Conservation (phyloP, 2,888 invertebrate genomes). For the Drosophila multiciliata region DNA sequence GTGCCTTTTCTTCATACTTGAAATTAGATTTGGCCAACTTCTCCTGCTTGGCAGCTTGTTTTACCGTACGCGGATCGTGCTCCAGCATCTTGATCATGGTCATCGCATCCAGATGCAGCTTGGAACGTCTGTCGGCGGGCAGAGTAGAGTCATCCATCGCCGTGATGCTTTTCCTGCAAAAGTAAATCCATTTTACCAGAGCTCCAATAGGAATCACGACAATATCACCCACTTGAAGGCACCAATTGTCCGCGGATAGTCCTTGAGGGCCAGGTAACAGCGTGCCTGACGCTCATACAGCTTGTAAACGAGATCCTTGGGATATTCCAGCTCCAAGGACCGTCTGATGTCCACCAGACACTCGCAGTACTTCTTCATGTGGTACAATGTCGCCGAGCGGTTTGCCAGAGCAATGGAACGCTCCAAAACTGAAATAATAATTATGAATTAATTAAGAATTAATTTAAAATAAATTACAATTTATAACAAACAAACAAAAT, state of each 20-base stretch:
- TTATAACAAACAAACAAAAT: too few relatives aligned
- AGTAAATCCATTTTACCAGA: background rate
- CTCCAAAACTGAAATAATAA: constrained; percentile 86
- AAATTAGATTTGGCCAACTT: constrained; percentile 46
- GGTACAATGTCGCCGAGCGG: constrained; percentile 92
- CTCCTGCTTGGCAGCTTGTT: constrained; percentile 70
- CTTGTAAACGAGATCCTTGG: constrained; percentile 90
- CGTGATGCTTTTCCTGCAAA: constrained; percentile 87
- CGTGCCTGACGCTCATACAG: constrained; percentile 90
- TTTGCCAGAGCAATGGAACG: constrained; percentile 91
- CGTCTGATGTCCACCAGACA: constrained; percentile 90
- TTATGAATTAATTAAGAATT: too few relatives aligned
- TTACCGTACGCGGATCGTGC: constrained; percentile 86
- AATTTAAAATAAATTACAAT: too few relatives aligned
- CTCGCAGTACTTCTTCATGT: constrained; percentile 88
- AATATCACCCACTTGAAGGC: constrained; percentile 86
- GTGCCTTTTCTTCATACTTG: constrained; percentile 39
- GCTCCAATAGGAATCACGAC: fast-evolving
- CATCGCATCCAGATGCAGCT: constrained; percentile 88
- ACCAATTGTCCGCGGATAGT: constrained; percentile 87
- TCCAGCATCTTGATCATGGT: constrained; percentile 90
- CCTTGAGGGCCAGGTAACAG: constrained; percentile 89
- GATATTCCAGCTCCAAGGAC: constrained; percentile 88
- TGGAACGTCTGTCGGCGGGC: constrained; percentile 87
- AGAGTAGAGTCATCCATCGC: constrained; percentile 89